A percentile compares a stretch with the other conserved stretches of the same genome.
Conservation (phyloP, 2,113 vertebrate genomes). For the Dendropsophus ebraccatus region DNA sequence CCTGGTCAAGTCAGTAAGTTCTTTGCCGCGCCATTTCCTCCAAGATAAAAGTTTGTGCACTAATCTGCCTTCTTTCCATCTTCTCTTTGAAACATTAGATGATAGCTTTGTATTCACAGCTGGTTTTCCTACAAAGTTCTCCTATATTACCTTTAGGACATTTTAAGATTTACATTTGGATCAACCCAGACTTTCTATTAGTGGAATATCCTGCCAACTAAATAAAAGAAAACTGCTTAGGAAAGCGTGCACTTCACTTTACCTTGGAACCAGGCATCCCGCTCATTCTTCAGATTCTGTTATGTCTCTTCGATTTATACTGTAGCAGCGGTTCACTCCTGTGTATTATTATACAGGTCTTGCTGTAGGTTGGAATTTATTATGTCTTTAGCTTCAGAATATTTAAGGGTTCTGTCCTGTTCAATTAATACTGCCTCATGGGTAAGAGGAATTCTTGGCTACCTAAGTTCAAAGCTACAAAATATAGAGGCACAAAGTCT, state of each 20-base stretch:
- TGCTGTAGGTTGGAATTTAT: background rate
- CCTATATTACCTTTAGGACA: slow-evolving; percentile 53
- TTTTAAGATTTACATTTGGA: slow-evolving; percentile 55
- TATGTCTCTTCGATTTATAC: slow-evolving; percentile 4
- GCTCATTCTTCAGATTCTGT: slow-evolving; percentile 37
- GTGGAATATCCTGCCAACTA: slow-evolving; percentile 40
- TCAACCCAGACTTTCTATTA: slow-evolving; percentile 53
- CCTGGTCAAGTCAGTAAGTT: background rate
- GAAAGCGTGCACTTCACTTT: slow-evolving; percentile 43
- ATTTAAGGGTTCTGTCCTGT: background rate
- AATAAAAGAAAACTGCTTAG: slow-evolving; percentile 33
- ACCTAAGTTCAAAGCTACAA: background rate
- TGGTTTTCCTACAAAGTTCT: slow-evolving; percentile 40
- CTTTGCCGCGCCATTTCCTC: slow-evolving; percentile 35
- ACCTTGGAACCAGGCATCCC: slow-evolving; percentile 20
- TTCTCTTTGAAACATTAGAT: slow-evolving; percentile 51
- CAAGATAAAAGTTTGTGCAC: slow-evolving; percentile 37
- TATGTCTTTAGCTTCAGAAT: background rate
- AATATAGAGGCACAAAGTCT: background rate
- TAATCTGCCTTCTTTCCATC: slow-evolving; percentile 42
- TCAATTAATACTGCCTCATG: background rate
- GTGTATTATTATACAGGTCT: background rate
- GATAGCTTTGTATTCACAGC: slow-evolving; percentile 51
- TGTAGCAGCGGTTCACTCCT: background rate
- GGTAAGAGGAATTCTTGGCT: background rate